phyloP scores from a whole-genome alignment of 2,113 vertebrate species.

The Myrmecobius fasciatus region DNA sequence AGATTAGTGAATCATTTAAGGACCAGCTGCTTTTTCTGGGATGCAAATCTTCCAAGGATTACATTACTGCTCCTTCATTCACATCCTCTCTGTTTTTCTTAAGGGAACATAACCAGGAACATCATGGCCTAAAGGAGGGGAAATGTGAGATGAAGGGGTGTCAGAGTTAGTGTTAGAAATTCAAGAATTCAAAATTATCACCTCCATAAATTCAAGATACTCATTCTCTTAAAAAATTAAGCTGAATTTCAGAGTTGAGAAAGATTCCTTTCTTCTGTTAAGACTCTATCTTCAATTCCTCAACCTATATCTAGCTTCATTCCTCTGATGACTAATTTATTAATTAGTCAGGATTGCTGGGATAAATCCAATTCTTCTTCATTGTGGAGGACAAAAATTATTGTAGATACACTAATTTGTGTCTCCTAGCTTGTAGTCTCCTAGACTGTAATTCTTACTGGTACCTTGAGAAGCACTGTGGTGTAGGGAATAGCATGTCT shows the following conservation, averaged over 20 bases:
- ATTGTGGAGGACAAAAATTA: not conserved
- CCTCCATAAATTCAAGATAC: no score
- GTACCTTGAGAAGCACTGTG: not conserved
- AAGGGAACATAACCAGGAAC: slow-evolving; percentile 18
- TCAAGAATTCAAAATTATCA: no score
- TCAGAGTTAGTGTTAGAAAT: not conserved
- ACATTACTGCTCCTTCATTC: slow-evolving; percentile 64
- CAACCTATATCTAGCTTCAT: not conserved
- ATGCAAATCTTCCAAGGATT: slow-evolving; percentile 74
- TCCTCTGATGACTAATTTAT: not conserved
- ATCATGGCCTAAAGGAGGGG: not conserved
- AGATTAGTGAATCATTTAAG: slow-evolving; percentile 9
- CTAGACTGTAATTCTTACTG: not conserved
- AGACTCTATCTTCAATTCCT: not conserved
- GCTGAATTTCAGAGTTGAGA: no score
- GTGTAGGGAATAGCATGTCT: not conserved
- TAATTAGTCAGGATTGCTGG: not conserved
- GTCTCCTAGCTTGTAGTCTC: not conserved
- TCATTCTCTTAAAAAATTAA: no score
- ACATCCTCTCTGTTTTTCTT: slow-evolving; percentile 47
- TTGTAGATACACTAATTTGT: not conserved
- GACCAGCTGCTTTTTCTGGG: slow-evolving; percentile 70
- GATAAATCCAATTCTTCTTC: not conserved
- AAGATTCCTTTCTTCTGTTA: not conserved
- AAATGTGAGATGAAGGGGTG: accelerated